Base-by-base conservation (phyloP, 2,888 invertebrate species). In the Nipponacmea schrenckii region DNA sequence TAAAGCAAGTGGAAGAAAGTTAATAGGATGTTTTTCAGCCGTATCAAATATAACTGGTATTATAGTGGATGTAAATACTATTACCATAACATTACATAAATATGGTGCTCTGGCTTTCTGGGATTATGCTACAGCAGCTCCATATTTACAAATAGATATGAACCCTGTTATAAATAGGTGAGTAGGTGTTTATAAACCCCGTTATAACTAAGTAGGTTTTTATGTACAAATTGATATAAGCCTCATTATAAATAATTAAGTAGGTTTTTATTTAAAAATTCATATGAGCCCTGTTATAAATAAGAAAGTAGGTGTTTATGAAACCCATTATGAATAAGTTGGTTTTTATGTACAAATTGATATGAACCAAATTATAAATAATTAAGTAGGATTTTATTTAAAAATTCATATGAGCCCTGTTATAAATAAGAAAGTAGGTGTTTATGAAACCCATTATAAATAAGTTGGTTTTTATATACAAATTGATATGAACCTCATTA, bases 1-100 rank as follows among this genome's bases (percentile, higher is more conserved):
- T 80, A 63, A 78, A 73, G 56, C 20, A 0, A 69, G 71, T 24
- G 92, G 92, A n/a, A 90, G 92, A 73, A 91, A 92, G 82, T 90
- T 96, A 89, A 93, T 96, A 68, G 96, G 96, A 0, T 94, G 94
- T 88, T 96, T 96, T 89, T 93, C 94, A 31, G 95, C 94, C 0
- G 95, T 94, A 1, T 95, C 95, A 27, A 95, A 95, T 85, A 92
- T 96, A n/a, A 95, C 96, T 0, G 96, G 96, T 10, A 93, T 94
- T n/a, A 85, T 96, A 48, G 92, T 93, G 62, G 95, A 96, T 89
- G 95, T 95, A 83, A 92, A 95, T 2, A 93, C 93, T 0, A 93
- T 96, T 12, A 95, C 95, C 0, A 90, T 93, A 20, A 90, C 95
- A 5, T 91, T 96, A 17, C 96, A 96, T 84, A 94, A 92, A 85